phyloP scores from a whole-genome alignment of 2,797 vertebrate species.

The Nyctalus aviator region DNA sequence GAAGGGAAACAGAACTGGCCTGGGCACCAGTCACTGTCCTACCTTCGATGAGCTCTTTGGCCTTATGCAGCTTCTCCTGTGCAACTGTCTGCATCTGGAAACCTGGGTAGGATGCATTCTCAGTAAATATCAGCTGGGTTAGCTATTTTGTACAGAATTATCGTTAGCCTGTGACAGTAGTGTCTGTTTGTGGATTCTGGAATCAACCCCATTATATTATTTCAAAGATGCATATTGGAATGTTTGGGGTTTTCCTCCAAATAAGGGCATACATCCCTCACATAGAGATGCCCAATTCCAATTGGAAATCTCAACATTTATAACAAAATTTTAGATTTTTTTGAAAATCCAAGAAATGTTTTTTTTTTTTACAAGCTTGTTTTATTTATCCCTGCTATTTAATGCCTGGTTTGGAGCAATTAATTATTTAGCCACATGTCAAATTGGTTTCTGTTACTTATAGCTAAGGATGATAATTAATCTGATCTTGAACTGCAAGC shows the following conservation, averaged over 20 bases:
- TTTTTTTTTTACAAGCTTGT: not conserved
- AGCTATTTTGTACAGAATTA: slow-evolving; percentile 37
- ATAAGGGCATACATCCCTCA: not conserved
- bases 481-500: not conserved
- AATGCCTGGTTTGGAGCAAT: not conserved
- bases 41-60: not conserved
- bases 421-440: slow-evolving; percentile 28
- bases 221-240: not conserved
- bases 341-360: not conserved
- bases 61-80: not conserved
- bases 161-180: not conserved
- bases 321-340: slow-evolving; percentile 30
- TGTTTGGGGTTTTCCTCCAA: not conserved
- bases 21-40: not conserved
- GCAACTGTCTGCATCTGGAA: not conserved
- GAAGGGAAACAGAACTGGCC: not conserved
- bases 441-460: not conserved
- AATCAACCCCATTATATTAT: slow-evolving; percentile 12
- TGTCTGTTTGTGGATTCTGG: slow-evolving; percentile 30
- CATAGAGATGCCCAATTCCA: not conserved
- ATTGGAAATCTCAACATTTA: not conserved
- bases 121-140: slow-evolving; percentile 25
- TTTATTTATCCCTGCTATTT: slow-evolving; percentile 37
- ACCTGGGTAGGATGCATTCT: not conserved
- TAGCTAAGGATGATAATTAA: not conserved